phyloP scores from a whole-genome alignment of 2,888 invertebrate genomes.

The Aphodius sticticus region DNA sequence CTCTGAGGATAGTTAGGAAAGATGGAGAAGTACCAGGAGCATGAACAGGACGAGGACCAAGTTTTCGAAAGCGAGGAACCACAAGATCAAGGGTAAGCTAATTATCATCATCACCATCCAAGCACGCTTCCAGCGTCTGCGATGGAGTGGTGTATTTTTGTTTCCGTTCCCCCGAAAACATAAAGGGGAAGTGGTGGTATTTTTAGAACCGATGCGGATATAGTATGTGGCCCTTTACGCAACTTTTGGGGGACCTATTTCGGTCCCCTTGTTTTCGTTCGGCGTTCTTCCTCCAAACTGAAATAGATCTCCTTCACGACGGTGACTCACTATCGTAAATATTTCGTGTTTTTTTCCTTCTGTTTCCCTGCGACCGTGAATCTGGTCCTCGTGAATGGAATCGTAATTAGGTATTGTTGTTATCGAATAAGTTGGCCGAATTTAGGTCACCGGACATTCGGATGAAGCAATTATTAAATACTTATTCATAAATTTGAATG shows the following conservation, averaged over 20 bases:
- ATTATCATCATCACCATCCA: neutral
- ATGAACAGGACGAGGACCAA: conserved; percentile 78
- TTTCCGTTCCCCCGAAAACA: conserved; percentile 16
- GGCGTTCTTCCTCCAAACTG: neutral
- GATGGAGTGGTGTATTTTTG: conserved; percentile 10
- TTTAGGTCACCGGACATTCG: conserved; percentile 5
- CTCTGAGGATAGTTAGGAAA: conserved; percentile 44
- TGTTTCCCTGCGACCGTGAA: neutral
- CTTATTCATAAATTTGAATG: conserved; percentile 10
- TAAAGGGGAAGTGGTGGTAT: conserved; percentile 6
- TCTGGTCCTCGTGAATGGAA: neutral
- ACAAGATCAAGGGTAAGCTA: conserved; percentile 66
- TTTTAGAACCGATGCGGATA: conserved; percentile 8
- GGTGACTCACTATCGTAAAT: neutral
- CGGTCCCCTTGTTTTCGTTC: conserved; percentile 4
- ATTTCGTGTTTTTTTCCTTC: neutral
- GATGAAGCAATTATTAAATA: conserved; percentile 20
- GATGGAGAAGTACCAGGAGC: conserved; percentile 75
- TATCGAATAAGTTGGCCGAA: neutral
- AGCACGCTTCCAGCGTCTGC: conserved; percentile 9
- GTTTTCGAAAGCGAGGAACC: conserved; percentile 74
- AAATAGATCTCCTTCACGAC: neutral
- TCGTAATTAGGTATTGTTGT: neutral
- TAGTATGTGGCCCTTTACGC: conserved; percentile 12
- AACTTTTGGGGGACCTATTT: conserved; percentile 7